Conservation (phyloP, 1,140 invertebrate species). For the Batillaria attramentaria region DNA sequence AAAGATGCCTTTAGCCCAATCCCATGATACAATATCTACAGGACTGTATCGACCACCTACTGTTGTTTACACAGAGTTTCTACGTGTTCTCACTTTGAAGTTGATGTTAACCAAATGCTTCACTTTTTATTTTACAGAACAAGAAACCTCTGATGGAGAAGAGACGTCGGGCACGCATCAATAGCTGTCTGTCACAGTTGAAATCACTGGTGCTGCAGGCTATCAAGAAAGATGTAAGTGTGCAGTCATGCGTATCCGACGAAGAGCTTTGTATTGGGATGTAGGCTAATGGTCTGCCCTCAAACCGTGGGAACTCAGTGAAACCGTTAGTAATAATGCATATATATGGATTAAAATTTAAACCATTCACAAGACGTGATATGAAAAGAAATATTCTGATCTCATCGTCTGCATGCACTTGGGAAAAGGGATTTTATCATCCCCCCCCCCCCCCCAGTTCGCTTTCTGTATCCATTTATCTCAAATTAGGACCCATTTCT, state of each 20-base stretch:
- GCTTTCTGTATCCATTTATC: too few species aligned
- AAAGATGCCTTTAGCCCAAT: too few species aligned
- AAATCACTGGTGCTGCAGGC: slow-evolving; percentile 88
- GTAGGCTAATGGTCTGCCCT: neutral
- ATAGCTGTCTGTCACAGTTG: slow-evolving; percentile 88
- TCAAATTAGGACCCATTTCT: neutral
- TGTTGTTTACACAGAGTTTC: too few species aligned
- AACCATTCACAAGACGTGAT: too few species aligned
- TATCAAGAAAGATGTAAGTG: slow-evolving; percentile 91
- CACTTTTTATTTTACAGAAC: slow-evolving; percentile 77
- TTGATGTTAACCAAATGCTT: too few species aligned
- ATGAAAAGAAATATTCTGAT: too few species aligned
- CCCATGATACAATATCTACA: too few species aligned
- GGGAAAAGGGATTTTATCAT: too few species aligned
- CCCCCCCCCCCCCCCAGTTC: too few species aligned
- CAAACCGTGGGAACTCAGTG: neutral
- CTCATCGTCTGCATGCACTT: too few species aligned
- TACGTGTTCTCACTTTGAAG: too few species aligned
- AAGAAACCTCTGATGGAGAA: slow-evolving; percentile 96
- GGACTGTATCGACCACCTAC: too few species aligned
- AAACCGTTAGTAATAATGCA: neutral
- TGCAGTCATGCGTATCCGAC: neutral
- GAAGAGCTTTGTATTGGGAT: neutral
- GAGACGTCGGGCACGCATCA: slow-evolving; percentile 87
- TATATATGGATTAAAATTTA: neutral